phyloP scores from a whole-genome alignment of 2,888 invertebrate genomes.

The Leptopilina syphax region DNA sequence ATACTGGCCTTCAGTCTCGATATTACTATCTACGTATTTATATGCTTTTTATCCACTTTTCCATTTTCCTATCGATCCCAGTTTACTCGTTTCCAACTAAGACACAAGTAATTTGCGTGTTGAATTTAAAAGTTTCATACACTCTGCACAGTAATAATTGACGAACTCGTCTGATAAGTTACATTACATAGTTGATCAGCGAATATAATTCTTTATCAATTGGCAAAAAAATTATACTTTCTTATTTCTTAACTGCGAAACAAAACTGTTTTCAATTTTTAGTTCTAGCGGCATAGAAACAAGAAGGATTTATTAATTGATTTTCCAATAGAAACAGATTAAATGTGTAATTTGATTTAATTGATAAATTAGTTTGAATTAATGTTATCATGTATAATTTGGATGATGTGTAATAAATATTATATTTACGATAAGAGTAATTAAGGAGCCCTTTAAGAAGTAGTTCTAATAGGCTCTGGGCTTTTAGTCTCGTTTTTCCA shows the following conservation, averaged over 20 bases:
- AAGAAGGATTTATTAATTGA: too few relatives aligned
- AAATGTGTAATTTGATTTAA: too few relatives aligned
- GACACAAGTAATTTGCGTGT: constrained; percentile 21
- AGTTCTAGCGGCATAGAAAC: too few relatives aligned
- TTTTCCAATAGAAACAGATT: too few relatives aligned
- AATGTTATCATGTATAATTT: not conserved
- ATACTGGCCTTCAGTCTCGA: constrained; percentile 12
- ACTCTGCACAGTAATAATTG: not conserved
- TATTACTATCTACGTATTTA: not conserved
- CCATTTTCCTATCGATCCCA: not conserved
- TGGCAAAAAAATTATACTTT: too few relatives aligned
- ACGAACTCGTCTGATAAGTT: constrained; percentile 18
- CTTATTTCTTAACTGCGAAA: too few relatives aligned
- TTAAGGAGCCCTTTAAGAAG: not conserved
- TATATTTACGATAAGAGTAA: not conserved
- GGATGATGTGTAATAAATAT: not conserved
- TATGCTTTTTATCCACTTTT: not conserved
- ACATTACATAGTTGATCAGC: too few relatives aligned
- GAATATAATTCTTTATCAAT: too few relatives aligned
- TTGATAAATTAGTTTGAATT: not conserved
- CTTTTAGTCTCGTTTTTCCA: not conserved
- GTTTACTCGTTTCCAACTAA: not conserved
- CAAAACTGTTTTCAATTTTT: too few relatives aligned
- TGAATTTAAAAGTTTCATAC: constrained; percentile 7
- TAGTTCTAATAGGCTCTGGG: not conserved